Evolutionary conservation across 2,888 invertebrate genomes (phyloP), one percentile per base, ranked within the genome.

Genomic region (Drosophila dives): DNA sequence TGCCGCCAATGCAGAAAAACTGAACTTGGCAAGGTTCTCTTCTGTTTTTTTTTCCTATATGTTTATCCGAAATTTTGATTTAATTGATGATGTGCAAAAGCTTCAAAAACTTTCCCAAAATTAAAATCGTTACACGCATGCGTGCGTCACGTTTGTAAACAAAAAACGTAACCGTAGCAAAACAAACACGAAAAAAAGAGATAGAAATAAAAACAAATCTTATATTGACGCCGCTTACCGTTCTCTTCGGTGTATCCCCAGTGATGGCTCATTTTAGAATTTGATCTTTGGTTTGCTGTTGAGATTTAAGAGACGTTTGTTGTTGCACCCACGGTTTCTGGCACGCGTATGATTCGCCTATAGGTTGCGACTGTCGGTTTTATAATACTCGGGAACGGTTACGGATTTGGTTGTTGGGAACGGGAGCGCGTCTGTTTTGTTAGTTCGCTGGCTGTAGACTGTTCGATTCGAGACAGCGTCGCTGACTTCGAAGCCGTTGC

Each of bases 171-270:
- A 32, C 17, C 20, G 26, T 34, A 72, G 42, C 73, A 65, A 60
- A 72, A 73, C 70, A 72, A 75, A 75, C 54, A 79, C 64, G 64
- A 54, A 75, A 62, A 45, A 33, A 33, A 29, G 32, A 29, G 20
- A 11, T 17, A 4, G 48, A n/a, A 26, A n/a, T 2, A 51, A n/a
- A 8, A 7, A 42, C 7, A 12, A 32, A 23, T 26, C 42, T 38
- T 38, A 34, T 26, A 15, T 23, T 26, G 33, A 12, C 2, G 15
- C 36, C 6, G 51, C 90, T 90, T 90, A 91, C 91, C 91, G 66
- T 91, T 91, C 81, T 89, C 91, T 75, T 89, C 86, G 66, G 91
- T 92, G 66, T 91, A 91, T 64, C 91, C 91, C 91, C 91, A 91
- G 74, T 86, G 89, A 60, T 89, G 78, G 81, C 85, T 91, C 91